Evolutionary conservation across 2,113 vertebrate genomes (phyloP).

Genomic region (Limnothrissa miodon): DNA sequence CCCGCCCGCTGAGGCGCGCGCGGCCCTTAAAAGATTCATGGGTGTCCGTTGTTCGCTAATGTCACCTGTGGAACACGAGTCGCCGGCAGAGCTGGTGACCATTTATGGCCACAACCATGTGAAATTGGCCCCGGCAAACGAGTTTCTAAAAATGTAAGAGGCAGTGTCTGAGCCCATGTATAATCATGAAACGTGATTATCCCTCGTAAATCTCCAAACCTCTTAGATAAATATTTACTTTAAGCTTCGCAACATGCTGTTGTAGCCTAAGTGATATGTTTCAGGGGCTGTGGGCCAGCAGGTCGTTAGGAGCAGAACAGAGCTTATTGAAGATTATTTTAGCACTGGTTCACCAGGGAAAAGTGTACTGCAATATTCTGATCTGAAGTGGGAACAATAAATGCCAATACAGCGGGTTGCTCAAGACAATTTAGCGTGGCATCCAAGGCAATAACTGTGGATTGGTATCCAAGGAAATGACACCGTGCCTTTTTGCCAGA

Average conservation of each 20-base stretch:
- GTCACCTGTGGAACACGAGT: neutral
- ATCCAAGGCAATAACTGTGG: neutral
- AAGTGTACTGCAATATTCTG: neutral
- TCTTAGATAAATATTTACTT: slow-evolving; percentile 19
- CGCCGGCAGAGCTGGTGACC: neutral
- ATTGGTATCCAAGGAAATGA: slow-evolving; percentile 13
- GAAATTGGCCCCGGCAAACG: neutral
- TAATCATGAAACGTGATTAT: slow-evolving; percentile 21
- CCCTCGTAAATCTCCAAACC: slow-evolving; percentile 18
- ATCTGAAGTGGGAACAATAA: slow-evolving; percentile 8
- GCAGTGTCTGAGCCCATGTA: neutral
- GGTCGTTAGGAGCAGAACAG: neutral
- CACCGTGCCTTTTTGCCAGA: neutral
- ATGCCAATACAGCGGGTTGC: neutral
- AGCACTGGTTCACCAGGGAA: neutral
- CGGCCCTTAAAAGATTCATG: slow-evolving; percentile 19
- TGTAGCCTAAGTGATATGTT: neutral
- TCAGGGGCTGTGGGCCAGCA: neutral
- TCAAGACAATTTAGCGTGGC: too few species aligned
- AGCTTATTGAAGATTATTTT: neutral
- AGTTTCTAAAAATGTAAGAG: neutral
- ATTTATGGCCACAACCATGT: neutral
- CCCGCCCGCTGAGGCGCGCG: slow-evolving; percentile 41
- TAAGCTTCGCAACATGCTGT: neutral
- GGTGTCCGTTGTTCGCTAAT: neutral